A percentile compares a stretch with the other conserved stretches of the same genome.
These are phyloP conservation scores for Bicyclus anynana DNA, from an alignment of 1,140 invertebrate species.

Conservation along the genomic window DNA sequence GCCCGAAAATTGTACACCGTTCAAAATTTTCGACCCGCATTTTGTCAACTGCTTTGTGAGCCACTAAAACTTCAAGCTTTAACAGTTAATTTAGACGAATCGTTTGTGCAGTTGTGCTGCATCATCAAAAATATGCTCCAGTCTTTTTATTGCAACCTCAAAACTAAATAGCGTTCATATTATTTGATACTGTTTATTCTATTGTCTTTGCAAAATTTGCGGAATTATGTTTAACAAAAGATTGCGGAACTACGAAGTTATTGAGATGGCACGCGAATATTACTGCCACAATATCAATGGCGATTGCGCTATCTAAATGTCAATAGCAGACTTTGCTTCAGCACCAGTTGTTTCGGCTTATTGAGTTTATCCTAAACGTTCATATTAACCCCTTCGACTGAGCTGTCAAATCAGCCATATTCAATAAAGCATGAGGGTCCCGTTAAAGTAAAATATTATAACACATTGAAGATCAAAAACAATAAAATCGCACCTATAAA, in stretches of 20 bases:
- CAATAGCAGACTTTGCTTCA: conserved; percentile 70
- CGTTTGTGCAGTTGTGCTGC: conserved; percentile 4
- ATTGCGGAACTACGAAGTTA: not conserved
- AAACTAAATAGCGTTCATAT: too few species aligned
- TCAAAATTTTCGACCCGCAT: conserved; percentile 70
- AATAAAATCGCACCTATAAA: conserved; percentile 60
- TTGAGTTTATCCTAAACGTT: conserved; percentile 73
- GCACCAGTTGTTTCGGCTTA: conserved; percentile 74
- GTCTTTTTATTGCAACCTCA: not conserved
- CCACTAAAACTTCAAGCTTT: conserved; percentile 35
- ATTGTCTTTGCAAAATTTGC: too few species aligned
- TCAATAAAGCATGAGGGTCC: conserved; percentile 62
- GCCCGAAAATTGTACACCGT: conserved; percentile 72
- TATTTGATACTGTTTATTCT: too few species aligned
- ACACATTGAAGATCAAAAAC: conserved; percentile 60
- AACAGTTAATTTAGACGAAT: conserved; percentile 29
- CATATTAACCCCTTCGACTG: conserved; percentile 74
- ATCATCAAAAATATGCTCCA: conserved; percentile 16
- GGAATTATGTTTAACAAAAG: not conserved
- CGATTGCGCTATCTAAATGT: conserved; percentile 60
- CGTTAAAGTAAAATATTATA: conserved; percentile 51
- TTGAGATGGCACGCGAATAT: conserved; percentile 12
- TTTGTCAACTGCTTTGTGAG: conserved; percentile 57
- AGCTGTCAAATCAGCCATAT: conserved; percentile 69
- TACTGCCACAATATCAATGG: conserved; percentile 40